Percentiles rank a stretch among this genome's conserved stretches.
phyloP scores from a whole-genome alignment of 1,140 invertebrate genomes.

The Brachionus calyciflorus region DNA sequence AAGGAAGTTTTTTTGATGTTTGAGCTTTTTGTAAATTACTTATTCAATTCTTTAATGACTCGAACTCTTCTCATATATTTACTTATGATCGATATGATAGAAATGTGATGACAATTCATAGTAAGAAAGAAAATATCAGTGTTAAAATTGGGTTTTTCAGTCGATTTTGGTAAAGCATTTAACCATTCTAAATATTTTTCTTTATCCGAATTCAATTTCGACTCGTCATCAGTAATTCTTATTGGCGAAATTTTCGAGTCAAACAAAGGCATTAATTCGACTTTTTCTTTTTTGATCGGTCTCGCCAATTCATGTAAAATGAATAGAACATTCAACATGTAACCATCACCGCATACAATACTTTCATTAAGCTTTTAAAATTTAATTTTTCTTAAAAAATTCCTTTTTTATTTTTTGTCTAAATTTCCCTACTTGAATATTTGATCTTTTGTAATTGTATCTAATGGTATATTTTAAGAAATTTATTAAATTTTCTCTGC shows the following conservation, averaged over 20 bases:
- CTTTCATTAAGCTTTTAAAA: conserved; percentile 70
- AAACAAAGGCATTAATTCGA: conserved; percentile 49
- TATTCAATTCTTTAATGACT: conserved; percentile 78
- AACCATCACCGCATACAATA: conserved; percentile 81
- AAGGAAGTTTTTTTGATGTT: no score
- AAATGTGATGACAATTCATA: conserved; percentile 84
- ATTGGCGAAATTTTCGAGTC: conserved; percentile 2
- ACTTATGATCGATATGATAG: conserved; percentile 78
- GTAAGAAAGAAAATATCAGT: conserved; percentile 96
- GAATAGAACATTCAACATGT: conserved; percentile 86
- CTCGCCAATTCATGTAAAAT: conserved; percentile 81
- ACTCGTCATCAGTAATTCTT: conserved; percentile 23
- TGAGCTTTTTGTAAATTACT: no score
- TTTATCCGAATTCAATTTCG: conserved; percentile 23
- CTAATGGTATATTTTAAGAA: conserved; percentile 23
- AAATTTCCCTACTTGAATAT: conserved; percentile 1
- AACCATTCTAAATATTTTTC: conserved; percentile 3
- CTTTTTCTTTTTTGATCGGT: conserved; percentile 68
- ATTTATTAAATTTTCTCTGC: conserved; percentile 15
- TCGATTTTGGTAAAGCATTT: not conserved
- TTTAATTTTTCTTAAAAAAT: not conserved
- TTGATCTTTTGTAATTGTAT: conserved; percentile 23
- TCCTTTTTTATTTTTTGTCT: not conserved
- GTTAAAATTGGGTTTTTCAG: conserved; percentile 77
- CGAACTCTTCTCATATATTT: conserved; percentile 79